These are phyloP conservation scores for Felis chaus DNA, from an alignment of 2,113 vertebrate genomes.

Conservation along the genomic window DNA sequence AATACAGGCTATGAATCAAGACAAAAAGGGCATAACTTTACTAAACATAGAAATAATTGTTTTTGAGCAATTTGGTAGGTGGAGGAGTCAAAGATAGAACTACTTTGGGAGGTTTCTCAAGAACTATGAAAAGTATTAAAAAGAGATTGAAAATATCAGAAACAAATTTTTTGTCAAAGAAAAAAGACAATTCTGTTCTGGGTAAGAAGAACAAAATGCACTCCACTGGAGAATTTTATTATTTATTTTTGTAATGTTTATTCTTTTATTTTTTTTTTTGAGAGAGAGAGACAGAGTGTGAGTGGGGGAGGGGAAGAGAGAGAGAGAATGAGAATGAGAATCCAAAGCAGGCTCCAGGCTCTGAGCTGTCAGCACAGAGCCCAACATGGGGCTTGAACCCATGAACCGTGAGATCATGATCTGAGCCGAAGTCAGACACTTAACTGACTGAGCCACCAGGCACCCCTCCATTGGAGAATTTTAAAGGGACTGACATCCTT, in stretches of 20 bases:
- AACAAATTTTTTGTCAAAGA: slow-evolving; percentile 29
- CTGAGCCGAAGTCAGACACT: too few relatives aligned
- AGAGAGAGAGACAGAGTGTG: too few relatives aligned
- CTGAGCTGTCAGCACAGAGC: too few relatives aligned
- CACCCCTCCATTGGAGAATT: too few relatives aligned
- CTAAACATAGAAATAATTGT: neutral
- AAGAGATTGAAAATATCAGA: neutral
- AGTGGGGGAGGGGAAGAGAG: too few relatives aligned
- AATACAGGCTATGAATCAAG: neutral
- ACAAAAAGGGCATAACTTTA: neutral
- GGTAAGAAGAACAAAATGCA: neutral
- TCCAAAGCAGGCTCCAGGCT: too few relatives aligned
- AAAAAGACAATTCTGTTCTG: neutral
- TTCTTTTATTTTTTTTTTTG: too few relatives aligned
- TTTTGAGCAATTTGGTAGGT: neutral
- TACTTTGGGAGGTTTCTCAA: neutral
- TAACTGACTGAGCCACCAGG: too few relatives aligned
- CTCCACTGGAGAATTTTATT: neutral
- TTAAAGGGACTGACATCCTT: neutral
- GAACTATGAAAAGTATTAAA: neutral
- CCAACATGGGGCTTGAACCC: too few relatives aligned
- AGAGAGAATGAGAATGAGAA: too few relatives aligned
- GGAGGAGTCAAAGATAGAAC: neutral
- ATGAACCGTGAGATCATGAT: too few relatives aligned
- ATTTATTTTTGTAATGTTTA: too few relatives aligned